Evolutionary conservation across 1,140 invertebrate species (phyloP), one percentile per base, ranked within the genome.

Genomic region (Drosophila novamexicana): DNA sequence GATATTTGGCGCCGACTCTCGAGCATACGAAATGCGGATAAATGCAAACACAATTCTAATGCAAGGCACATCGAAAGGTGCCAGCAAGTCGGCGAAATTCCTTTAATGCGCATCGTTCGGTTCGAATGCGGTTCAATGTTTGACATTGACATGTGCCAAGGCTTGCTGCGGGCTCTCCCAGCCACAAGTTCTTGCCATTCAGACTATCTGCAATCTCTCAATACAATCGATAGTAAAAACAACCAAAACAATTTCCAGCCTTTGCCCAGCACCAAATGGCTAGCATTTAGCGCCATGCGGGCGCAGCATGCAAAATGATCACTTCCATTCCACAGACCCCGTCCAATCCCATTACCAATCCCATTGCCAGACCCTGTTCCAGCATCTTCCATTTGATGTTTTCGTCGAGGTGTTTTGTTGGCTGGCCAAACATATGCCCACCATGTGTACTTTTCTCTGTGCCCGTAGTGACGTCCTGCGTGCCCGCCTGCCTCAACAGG

Each of bases 81-180:
- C 80, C 85, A 81, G 39, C 34, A 84, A 90, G 85, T 89, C 85
- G 81, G 75, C 44, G 50, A 80, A 84, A 90, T 89, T 83, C 80
- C 84, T 84, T 76, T 73, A 78, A 81, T 81, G 77, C 85, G 80
- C 75, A 65, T 67, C 59, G 42, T 40, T 14, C 42, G 29, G 9
- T 34, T 34, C 32, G 50, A 53, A 14, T 53, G 50, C 50, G 62
- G 82, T 82, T 86, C 79, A 86, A 86, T 65, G 81, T 16, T 86
- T 81, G 80, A 75, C 80, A 84, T 84, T 84, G 84, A 89, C 84
- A 81, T 79, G 77, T 78, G 73, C 74, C 83, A 85, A 85, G 70
- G 81, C 61, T 82, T 58, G n/a, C 29, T 62, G 49, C 44, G 29
- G 22, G 53, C 16, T 39, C n/a, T 22, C 18, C 34, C 16, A 12